Evolutionary conservation across 2,797 vertebrate genomes (phyloP), one percentile per base, ranked within the genome.

Genomic region (Muraenolepis orangiensis): DNA sequence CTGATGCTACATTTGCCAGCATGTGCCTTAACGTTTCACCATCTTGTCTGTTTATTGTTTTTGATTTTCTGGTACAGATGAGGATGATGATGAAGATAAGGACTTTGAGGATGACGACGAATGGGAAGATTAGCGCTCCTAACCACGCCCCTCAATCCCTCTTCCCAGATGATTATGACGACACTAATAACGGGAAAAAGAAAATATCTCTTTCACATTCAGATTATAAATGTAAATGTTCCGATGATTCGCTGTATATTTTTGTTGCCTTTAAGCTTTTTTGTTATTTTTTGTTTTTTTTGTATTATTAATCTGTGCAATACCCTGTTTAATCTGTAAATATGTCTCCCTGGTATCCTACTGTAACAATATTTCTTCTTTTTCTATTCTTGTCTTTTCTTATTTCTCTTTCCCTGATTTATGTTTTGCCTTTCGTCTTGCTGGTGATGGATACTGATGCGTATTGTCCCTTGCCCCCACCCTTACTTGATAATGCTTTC

Each of bases 91-190:
- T 0, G 93, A 99, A 73, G 98, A 98, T 16, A 97, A 99, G 91
- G 98, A 99, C 91, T 98, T 98, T 88, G 98, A 99, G 80, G 98
- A 99, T 28, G 97, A 99, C 18, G 98, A 99, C 1, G 97, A 99
- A 92, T 99, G 98, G 98, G 98, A 99, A 72, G 98, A 99, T 85
- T 94, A 91, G 87, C 31, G 73, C 8, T n/a, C 51, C 51, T 57
- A 12, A 74, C 6, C 3, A 51, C 4, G n/a, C 70, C 30, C 23
- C 36, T n/a, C 29, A 2, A 23, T 38, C 28, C 68, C 73, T 57
- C 78, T 73, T 76, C 73, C 82, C 73, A 90, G 86, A 87, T 88
- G 57, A 64, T 26, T 64, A 64, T 26, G 23, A 26, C 57, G 26
- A 64, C 57, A 64, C 57, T 64, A 88, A 90, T 87, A 88, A 87